A percentile compares a stretch with the other conserved stretches of the same genome.
Conservation (phyloP, 1,140 invertebrate species). For the Colletes latitarsis region DNA sequence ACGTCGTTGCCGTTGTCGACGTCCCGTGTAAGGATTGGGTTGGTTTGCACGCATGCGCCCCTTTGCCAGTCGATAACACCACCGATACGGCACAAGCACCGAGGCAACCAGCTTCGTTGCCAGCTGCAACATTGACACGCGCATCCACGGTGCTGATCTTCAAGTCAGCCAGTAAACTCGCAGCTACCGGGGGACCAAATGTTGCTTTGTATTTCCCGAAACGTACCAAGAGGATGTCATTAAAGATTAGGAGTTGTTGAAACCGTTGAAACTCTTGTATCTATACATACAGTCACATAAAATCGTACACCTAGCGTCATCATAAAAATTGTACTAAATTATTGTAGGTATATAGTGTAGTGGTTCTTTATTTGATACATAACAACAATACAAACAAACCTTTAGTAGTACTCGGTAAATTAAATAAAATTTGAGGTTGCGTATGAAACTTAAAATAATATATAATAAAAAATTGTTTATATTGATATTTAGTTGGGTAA, state of each 20-base stretch:
- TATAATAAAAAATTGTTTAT: too few species aligned
- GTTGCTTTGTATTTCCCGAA: not conserved
- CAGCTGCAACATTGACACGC: slow-evolving; percentile 53
- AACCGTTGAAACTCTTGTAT: not conserved
- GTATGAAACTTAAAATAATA: too few species aligned
- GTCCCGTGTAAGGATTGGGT: slow-evolving; percentile 35
- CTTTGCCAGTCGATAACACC: slow-evolving; percentile 61
- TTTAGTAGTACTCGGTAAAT: too few species aligned
- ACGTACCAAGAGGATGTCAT: not conserved
- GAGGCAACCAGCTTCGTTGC: slow-evolving; percentile 43
- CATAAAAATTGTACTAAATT: too few species aligned
- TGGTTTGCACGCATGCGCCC: slow-evolving; percentile 54
- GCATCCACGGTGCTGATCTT: slow-evolving; percentile 49
- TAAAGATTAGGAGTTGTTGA: not conserved
- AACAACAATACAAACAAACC: too few species aligned
- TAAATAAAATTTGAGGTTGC: too few species aligned
- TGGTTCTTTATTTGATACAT: too few species aligned
- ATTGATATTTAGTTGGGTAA: too few species aligned
- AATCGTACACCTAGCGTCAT: too few species aligned
- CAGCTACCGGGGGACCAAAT: not conserved
- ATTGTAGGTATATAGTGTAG: too few species aligned
- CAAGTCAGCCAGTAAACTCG: slow-evolving; percentile 7
- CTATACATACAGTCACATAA: too few species aligned
- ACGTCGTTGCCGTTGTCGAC: slow-evolving; percentile 10
- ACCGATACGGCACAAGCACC: slow-evolving; percentile 43